These are phyloP conservation scores for Salticus scenicus DNA, from an alignment of 2,888 invertebrate species.

Conservation along the genomic window DNA sequence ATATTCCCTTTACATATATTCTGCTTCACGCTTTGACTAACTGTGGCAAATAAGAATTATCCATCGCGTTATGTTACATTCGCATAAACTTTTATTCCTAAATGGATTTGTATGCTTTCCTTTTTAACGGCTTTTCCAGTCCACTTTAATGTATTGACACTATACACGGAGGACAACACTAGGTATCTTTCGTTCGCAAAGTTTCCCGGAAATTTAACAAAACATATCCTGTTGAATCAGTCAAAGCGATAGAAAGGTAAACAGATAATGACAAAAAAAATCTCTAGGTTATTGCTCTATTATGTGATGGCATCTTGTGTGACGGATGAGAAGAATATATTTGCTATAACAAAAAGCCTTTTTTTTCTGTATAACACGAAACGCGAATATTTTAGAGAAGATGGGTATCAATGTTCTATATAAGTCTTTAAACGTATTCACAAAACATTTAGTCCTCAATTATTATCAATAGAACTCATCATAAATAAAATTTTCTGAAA, in stretches of 20 bases:
- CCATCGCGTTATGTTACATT: slow-evolving; percentile 7
- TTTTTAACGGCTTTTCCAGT: neutral
- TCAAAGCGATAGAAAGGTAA: slow-evolving; percentile 23
- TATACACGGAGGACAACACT: slow-evolving; percentile 11
- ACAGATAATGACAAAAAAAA: slow-evolving; percentile 23
- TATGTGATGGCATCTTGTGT: slow-evolving; percentile 24
- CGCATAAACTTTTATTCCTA: neutral
- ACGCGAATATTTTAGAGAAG: neutral
- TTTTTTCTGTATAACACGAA: neutral
- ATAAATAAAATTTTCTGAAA: no score
- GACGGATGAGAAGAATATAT: neutral
- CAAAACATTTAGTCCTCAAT: no score
- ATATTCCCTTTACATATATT: neutral
- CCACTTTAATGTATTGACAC: neutral
- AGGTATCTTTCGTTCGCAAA: slow-evolving; percentile 16
- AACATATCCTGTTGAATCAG: slow-evolving; percentile 66
- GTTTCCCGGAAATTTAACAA: slow-evolving; percentile 59
- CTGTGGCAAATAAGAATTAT: neutral
- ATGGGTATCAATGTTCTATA: neutral
- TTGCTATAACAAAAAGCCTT: neutral
- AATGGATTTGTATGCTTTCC: slow-evolving; percentile 11
- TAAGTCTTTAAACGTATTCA: no score
- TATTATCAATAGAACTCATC: no score
- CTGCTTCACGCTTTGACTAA: neutral
- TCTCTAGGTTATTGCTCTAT: slow-evolving; percentile 54